These are phyloP conservation scores for Drosophila affinis DNA, from an alignment of 2,888 invertebrate species.

Conservation along the genomic window DNA sequence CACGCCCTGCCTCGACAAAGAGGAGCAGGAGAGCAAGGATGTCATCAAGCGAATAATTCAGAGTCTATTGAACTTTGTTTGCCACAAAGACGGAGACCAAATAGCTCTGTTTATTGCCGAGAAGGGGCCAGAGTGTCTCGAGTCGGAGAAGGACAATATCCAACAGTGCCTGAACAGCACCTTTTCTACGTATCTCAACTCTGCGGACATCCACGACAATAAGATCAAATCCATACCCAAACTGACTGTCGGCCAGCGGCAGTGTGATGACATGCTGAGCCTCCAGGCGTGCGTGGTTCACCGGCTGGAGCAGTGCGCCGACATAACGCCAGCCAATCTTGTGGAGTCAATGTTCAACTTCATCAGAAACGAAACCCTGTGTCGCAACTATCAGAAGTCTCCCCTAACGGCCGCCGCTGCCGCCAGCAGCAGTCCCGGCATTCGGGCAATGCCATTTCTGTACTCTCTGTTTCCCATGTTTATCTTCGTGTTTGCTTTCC, in stretches of 20 bases:
- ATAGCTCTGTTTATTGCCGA: constrained; percentile 93
- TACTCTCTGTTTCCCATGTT: not conserved
- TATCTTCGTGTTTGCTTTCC: not conserved
- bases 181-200: constrained; percentile 83
- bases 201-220: constrained; percentile 83
- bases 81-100: constrained; percentile 92
- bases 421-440: constrained; percentile 2
- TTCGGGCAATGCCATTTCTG: not conserved
- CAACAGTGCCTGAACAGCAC: constrained; percentile 88
- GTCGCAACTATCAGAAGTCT: constrained; percentile 66
- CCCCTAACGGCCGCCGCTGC: constrained; percentile 41
- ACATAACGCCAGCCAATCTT: constrained; percentile 82
- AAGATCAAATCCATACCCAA: constrained; percentile 85
- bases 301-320: constrained; percentile 76
- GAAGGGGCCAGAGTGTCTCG: constrained; percentile 90
- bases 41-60: constrained; percentile 88
- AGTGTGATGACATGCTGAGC: constrained; percentile 80
- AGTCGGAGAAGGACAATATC: constrained; percentile 86
- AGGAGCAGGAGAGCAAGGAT: constrained; percentile 87
- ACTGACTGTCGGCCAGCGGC: constrained; percentile 86
- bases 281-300: constrained; percentile 79
- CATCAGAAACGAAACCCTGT: constrained; percentile 81
- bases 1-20: constrained; percentile 87
- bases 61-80: constrained; percentile 89
- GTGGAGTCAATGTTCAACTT: constrained; percentile 82